Evolutionary conservation across 2,888 invertebrate genomes (phyloP), one percentile per base, ranked within the genome.

Genomic region (Rhynchonema sp.): DNA sequence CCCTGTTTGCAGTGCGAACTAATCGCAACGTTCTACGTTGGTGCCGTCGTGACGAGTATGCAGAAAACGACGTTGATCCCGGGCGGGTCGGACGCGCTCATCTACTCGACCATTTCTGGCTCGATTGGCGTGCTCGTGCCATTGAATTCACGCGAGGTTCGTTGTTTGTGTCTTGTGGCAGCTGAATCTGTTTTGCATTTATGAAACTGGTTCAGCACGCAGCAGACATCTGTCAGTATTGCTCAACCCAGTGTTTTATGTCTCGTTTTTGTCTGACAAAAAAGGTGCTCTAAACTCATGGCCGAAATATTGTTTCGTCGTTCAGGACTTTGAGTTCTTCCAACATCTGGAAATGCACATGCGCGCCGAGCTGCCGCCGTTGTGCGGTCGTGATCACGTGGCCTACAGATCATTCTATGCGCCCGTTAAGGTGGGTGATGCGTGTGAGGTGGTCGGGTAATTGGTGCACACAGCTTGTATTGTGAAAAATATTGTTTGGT

Each of bases 331-430:
- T 68, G 98, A 98, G 74, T 96, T 98, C 75, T 98, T 98, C 79
- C 94, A 96, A 73, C 92, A 96, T 77, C 78, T 98, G 64, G 98
- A 98, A 76, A 98, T 99, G 96, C 94, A 99, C 74, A 90, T 99
- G 90, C 80, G 98, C 58, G 87, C 90, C 64, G 96, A 98, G 75
- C 86, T 92, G 76, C 82, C 91, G 0, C 94, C 98, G 0, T 77
- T 99, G 0, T 92, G 94, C 76, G 98, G 98, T 0, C 80, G 98
- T 26, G 98, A 99, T 76, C 98, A 99, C 75, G 79, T 98, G 30
- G 89, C 92, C 0, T 99, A 86, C 76, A 82, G 98, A 68, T 94
- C 94, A 62, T 92, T 90, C 71, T 96, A 96, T 76, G 94, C 87
- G 74, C 92, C 98, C 46, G 87, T 92, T 38, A 91, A 91, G 82